Base-by-base conservation (phyloP, 2,113 vertebrate species). In the Aspidoscelis tigris region DNA sequence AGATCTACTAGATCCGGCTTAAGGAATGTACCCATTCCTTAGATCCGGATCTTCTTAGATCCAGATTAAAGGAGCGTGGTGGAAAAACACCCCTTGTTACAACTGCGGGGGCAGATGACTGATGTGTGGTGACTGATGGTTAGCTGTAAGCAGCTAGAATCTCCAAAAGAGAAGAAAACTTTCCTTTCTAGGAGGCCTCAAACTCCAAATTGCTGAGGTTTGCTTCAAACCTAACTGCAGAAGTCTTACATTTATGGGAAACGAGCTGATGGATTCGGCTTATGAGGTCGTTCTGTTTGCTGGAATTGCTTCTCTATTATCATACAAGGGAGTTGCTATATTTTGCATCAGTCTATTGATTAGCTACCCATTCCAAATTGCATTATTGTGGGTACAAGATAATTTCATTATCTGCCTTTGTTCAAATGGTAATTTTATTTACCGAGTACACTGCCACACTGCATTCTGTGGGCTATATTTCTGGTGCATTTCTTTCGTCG, bases 381-480 rank as follows among this genome's bases (percentile, higher is more conserved):
- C 90, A 94, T 90, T 85, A 82, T 89, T 61, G 77, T 85, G 90
- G 92, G 91, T 92, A 93, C 90, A 90, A 93, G 93, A 83, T 94
- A 91, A 93, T 95, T 95, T 88, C 94, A 94, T 95, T 95, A 95
- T 93, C 87, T 91, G 92, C 92, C 93, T 86, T 94, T 91, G 92
- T 89, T 95, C 91, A 94, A 95, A 95, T 66, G 83, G 92, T 92
- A 92, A 91, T 96, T 95, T 95, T 94, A 94, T 94, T 96, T 93
- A 93, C 92, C 89, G 87, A 91, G 86, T 88, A 91, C 91, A 75
- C 86, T 20, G 79, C 91, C 89, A 68, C 71, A 90, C 82, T 92
- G 85, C 89, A 91, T 82, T 88, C 75, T 11, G 21, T 88, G 65
- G 81, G 85, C 86, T 90, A 6, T 22, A 78, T 24, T 41, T 64